Conservation (phyloP, 2,888 invertebrate species). For the Argyresthia goedartella region DNA sequence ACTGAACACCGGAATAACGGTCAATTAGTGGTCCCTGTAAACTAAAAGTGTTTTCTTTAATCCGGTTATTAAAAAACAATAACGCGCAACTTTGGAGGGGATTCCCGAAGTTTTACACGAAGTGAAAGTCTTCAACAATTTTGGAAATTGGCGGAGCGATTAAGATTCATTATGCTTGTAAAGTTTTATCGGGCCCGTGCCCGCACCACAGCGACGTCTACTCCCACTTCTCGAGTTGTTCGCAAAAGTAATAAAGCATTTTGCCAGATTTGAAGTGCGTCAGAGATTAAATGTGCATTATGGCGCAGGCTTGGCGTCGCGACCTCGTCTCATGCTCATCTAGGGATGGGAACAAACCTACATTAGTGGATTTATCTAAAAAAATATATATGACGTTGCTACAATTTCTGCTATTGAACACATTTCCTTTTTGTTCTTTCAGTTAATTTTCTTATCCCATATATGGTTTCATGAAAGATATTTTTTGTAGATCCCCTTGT, state of each 20-base stretch:
- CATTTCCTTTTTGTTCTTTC: no score
- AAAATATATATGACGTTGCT: background rate
- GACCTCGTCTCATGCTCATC: conserved; percentile 17
- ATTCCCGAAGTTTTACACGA: background rate
- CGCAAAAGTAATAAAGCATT: conserved; percentile 63
- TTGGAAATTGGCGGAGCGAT: conserved; percentile 58
- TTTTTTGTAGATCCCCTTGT: no score
- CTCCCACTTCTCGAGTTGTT: conserved; percentile 44
- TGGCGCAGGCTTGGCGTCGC: conserved; percentile 27
- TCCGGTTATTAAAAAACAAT: conserved; percentile 4
- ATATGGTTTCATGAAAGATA: no score
- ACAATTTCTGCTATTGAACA: no score
- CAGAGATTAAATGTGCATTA: conserved; percentile 63
- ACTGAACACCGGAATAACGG: background rate
- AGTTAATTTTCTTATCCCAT: no score
- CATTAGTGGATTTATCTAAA: background rate
- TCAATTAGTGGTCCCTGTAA: background rate
- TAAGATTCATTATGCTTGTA: conserved; percentile 67
- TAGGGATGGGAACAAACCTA: background rate
- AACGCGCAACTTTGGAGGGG: background rate
- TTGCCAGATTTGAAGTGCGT: conserved; percentile 52
- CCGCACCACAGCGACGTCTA: conserved; percentile 23
- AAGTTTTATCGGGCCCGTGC: conserved; percentile 54
- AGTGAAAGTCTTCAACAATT: conserved; percentile 52
- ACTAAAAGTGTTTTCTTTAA: background rate